Base-by-base conservation (phyloP, 92 coral and sea anemone genomes). In the Muricea muricata region DNA sequence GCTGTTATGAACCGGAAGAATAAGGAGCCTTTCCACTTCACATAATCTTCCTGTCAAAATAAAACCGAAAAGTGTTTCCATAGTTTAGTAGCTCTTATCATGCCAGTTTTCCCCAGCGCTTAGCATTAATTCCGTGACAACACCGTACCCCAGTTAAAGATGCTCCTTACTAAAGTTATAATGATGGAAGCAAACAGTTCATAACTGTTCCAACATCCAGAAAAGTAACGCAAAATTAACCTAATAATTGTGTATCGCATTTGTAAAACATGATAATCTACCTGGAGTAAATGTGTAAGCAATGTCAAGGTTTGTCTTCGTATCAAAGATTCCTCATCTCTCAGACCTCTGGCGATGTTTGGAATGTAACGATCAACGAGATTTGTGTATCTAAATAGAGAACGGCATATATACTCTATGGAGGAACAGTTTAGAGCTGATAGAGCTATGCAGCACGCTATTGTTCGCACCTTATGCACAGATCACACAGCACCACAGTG, bases 1-100 rank as follows among this genome's bases (percentile, higher is more conserved):
- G 99, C 89, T 9, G 99, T 96, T 35, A 93, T 80, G 84, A 96
- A 96, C 42, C 91, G 98, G 78, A 93, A 96, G 86, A 96, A 96
- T 79, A 96, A 82, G 1, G 99, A 89, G 12, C 99, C 99, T 68
- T 93, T 96, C 99, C 99, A 96, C 56, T 96, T 96, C 55, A 96
- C 94, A 70, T 88, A 96, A 65, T 96, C 99, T 58, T 96, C 99
- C 99, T 96, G 56, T 5, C 50, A 66, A 48, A n/a, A 25, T 25
- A 45, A 17, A 45, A 52, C 7, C 18, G 30, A 21, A 52, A 8
- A 30, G 35, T 20, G 30, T 21, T 45, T 6, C n/a, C 17, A 45
- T 7, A 70, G 17, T 40, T 25, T 34, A 34, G 76, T n/a, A n/a
- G n/a, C n/a, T n/a, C n/a, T n/a, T n/a, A n/a, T n/a, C n/a, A n/a